A percentile compares a stretch with the other conserved stretches of the same genome.
Evolutionary conservation across 2,113 vertebrate genomes (phyloP).

Genomic region (Ivindomyrus marchei): DNA sequence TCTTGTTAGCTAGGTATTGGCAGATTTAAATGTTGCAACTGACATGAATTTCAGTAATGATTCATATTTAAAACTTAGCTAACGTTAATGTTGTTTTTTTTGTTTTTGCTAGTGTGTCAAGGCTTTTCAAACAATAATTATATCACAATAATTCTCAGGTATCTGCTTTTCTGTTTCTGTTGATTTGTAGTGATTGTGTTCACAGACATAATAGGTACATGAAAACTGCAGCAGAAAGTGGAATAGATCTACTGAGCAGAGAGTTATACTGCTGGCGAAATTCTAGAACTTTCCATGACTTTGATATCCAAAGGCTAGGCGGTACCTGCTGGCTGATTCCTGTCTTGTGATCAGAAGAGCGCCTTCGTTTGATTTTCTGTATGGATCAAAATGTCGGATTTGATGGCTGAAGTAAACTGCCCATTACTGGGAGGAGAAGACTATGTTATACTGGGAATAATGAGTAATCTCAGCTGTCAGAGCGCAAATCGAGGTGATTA

Average conservation of each 20-base stretch:
- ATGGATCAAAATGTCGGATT: neutral
- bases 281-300: neutral
- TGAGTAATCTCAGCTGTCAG: slow-evolving; percentile 30
- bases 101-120: neutral
- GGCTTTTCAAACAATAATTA: neutral
- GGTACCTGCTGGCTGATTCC: neutral
- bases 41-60: neutral
- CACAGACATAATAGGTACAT: neutral
- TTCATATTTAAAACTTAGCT: neutral
- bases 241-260: neutral
- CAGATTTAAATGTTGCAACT: neutral
- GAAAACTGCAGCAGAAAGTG: neutral
- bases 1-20: neutral
- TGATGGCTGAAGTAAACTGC: neutral
- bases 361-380: neutral
- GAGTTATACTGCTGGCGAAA: neutral
- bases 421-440: neutral
- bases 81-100: neutral
- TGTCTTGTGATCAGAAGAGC: neutral
- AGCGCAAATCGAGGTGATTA: slow-evolving; percentile 39
- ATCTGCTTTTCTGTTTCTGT: neutral
- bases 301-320: neutral
- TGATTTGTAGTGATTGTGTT: neutral
- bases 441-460: slow-evolving; percentile 25
- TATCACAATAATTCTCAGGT: neutral